A percentile compares a stretch with the other conserved stretches of the same genome.
These are phyloP conservation scores for Mastomys natalensis DNA, from an alignment of 2,113 vertebrate species.

Conservation along the genomic window DNA sequence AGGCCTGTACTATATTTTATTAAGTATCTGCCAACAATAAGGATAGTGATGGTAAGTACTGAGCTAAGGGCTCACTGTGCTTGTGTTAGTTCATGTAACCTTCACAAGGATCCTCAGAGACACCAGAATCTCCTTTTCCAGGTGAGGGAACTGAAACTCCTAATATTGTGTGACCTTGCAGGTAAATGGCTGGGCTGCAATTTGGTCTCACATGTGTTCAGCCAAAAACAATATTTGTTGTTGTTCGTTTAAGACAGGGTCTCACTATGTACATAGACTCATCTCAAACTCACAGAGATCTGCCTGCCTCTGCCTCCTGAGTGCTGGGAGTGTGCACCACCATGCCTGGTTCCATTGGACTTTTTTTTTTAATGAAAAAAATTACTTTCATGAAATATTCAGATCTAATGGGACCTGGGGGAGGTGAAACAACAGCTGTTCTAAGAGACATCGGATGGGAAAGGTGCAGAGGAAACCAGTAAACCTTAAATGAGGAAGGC, in stretches of 20 bases:
- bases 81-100: neutral
- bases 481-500: neutral
- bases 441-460: neutral
- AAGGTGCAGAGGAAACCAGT: neutral
- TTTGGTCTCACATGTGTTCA: neutral
- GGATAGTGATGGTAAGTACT: neutral
- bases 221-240: neutral
- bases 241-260: neutral
- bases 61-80: neutral
- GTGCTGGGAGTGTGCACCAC: neutral
- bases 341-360: neutral
- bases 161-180: neutral
- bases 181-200: neutral
- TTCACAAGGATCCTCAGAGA: neutral
- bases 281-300: neutral
- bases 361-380: neutral
- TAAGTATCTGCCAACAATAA: neutral
- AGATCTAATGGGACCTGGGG: neutral
- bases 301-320: rapidly evolving
- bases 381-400: neutral
- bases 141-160: neutral
- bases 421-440: neutral
- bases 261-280: neutral
- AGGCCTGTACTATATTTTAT: neutral
- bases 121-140: slow-evolving; percentile 36